A percentile compares a stretch with the other conserved stretches of the same genome.
Evolutionary conservation across 2,888 invertebrate species (phyloP).

Genomic region (Acanthosepion esculentum): DNA sequence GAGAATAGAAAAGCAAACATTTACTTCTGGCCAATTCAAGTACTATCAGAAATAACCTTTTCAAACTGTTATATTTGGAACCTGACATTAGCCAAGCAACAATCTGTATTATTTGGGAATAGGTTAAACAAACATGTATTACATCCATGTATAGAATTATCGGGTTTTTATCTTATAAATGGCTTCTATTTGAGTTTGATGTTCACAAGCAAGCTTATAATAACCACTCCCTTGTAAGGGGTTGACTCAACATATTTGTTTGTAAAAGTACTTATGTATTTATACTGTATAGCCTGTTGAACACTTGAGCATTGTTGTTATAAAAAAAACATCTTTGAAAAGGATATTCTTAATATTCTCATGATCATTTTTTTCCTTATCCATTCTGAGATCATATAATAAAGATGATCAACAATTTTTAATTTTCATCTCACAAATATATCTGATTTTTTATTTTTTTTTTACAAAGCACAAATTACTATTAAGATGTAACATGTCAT

Average conservation of each 20-base stretch:
- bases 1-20: not conserved
- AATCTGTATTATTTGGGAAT: not conserved
- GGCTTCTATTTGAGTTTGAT: not conserved
- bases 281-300: not conserved
- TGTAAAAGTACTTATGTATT: not conserved
- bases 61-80: not conserved
- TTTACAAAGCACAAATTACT: too few relatives aligned
- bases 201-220: not conserved
- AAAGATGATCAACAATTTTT: too few relatives aligned
- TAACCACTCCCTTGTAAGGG: not conserved
- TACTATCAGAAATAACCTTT: not conserved
- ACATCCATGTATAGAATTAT: not conserved
- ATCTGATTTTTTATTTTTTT: too few relatives aligned
- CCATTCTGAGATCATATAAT: too few relatives aligned
- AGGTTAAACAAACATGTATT: not conserved
- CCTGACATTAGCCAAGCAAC: not conserved
- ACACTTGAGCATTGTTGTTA: not conserved
- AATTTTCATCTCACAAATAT: too few relatives aligned
- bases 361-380: not conserved
- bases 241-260: not conserved
- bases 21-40: not conserved
- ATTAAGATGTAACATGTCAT: too few relatives aligned
- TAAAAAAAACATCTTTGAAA: not conserved
- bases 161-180: not conserved
- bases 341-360: not conserved